Evolutionary conservation across 2,113 vertebrate species (phyloP).

Genomic region (Melierax canorus): DNA sequence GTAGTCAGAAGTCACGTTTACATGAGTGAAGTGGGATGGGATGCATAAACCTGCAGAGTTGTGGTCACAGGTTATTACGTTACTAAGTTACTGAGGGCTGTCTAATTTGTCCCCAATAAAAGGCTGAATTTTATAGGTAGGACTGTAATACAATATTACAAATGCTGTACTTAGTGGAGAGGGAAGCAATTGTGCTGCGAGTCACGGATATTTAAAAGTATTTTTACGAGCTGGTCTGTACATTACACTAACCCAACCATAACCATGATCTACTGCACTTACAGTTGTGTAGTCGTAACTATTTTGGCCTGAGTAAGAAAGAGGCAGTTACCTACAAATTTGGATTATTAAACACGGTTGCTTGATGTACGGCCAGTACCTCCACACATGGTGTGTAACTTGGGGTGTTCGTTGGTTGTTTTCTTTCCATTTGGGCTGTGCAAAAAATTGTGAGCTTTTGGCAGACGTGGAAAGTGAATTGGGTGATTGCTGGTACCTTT

Average conservation of each 20-base stretch:
- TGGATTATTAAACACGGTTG: not conserved
- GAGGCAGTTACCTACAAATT: not conserved
- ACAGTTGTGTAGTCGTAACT: not conserved
- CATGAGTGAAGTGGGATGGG: not conserved
- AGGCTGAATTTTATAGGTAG: not conserved
- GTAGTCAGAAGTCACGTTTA: not conserved
- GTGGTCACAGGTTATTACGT: not conserved
- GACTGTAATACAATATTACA: not conserved
- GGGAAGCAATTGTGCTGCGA: not conserved
- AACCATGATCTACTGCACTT: not conserved
- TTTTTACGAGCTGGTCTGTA: not conserved
- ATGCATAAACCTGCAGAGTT: not conserved
- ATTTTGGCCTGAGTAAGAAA: not conserved
- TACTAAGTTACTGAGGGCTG: not conserved
- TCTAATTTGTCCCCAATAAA: not conserved
- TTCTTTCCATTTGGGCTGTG: not conserved
- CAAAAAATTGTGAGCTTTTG: not conserved
- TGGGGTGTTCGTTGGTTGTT: not conserved
- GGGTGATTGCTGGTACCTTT: not conserved
- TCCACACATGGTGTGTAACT: fast-evolving
- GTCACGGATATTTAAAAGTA: not conserved
- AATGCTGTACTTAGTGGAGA: not conserved
- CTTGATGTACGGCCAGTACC: fast-evolving
- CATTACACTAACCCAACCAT: not conserved
- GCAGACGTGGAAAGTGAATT: fast-evolving